Evolutionary conservation across 1,140 invertebrate species (phyloP).

Genomic region (Ectropis grisescens): DNA sequence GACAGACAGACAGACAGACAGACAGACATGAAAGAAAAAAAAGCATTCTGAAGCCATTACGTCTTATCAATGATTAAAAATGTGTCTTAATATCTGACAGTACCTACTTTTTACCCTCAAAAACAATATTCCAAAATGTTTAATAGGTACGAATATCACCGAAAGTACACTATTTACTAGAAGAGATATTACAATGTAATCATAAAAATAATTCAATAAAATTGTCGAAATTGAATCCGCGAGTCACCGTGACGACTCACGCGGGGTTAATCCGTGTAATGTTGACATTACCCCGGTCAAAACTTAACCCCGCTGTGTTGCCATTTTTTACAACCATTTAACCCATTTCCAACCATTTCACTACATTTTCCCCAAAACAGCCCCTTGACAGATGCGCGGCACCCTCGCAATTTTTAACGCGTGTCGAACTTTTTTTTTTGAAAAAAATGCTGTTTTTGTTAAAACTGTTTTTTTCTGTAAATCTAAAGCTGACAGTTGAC

Average conservation of each 20-base stretch:
- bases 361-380: constrained; percentile 34
- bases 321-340: constrained; percentile 52
- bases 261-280: constrained; percentile 26
- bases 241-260: neutral
- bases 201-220: no score
- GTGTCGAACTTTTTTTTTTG: constrained; percentile 47
- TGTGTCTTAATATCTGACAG: no score
- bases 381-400: constrained; percentile 47
- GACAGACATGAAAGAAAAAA: no score
- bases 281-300: constrained; percentile 32
- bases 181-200: no score
- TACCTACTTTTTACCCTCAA: no score
- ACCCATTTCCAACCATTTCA: constrained; percentile 62
- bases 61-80: no score
- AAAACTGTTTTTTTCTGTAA: constrained; percentile 41
- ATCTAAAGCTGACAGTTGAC: constrained; percentile 66
- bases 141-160: no score
- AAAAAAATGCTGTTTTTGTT: constrained; percentile 36
- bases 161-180: no score
- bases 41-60: no score
- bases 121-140: no score
- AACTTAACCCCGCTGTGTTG: constrained; percentile 44
- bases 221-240: no score
- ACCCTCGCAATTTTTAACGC: constrained; percentile 61
- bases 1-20: no score